These are phyloP conservation scores for Thrips palmi DNA, from an alignment of 1,140 invertebrate genomes.

Conservation along the genomic window DNA sequence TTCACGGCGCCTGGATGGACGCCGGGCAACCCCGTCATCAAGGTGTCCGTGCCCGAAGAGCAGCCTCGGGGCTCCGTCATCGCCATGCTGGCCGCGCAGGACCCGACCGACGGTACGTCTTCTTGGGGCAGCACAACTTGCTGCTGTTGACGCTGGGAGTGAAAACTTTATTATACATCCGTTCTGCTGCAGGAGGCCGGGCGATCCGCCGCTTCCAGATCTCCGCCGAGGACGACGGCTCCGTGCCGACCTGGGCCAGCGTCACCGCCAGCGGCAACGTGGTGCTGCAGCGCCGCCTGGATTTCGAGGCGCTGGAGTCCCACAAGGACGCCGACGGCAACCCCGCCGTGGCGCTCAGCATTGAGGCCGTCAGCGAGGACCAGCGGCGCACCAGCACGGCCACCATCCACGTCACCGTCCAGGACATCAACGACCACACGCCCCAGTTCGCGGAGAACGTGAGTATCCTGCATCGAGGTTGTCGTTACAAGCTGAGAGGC, in stretches of 20 bases:
- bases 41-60: conserved; percentile 52
- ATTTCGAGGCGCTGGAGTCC: conserved; percentile 52
- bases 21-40: conserved; percentile 40
- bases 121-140: too few species aligned
- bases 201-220: too few species aligned
- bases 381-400: conserved; percentile 40
- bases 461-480: too few species aligned
- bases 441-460: conserved; percentile 49
- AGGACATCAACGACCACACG: conserved; percentile 64
- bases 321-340: too few species aligned
- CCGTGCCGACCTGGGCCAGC: too few species aligned
- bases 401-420: conserved; percentile 44
- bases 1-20: conserved; percentile 52
- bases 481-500: too few species aligned
- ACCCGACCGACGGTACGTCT: conserved; percentile 38
- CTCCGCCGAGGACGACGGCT: conserved; percentile 22
- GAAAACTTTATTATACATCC: too few species aligned
- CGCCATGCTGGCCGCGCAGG: conserved; percentile 51
- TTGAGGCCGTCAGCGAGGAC: too few species aligned
- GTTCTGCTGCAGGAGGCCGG: too few species aligned
- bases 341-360: too few species aligned
- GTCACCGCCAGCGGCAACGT: too few species aligned
- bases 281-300: conserved; percentile 45
- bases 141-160: too few species aligned
- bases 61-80: conserved; percentile 56